A percentile compares a stretch with the other conserved stretches of the same genome.
Conservation (phyloP, 2,888 invertebrate species). For the Drosophila diplacantha region DNA sequence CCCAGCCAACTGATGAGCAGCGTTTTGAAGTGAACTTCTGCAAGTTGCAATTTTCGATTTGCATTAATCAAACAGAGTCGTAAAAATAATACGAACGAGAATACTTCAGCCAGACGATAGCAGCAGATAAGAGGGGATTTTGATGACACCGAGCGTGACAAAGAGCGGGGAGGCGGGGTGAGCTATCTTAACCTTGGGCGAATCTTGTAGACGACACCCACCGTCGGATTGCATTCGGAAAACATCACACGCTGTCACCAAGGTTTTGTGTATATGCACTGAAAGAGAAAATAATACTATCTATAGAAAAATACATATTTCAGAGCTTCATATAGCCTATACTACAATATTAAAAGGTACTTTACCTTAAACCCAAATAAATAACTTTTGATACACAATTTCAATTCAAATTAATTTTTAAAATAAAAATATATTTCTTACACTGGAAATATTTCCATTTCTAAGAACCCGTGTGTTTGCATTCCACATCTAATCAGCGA, state of each 20-base stretch:
- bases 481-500: conserved; percentile 5
- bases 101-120: conserved; percentile 31
- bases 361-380: background rate
- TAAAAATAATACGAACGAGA: conserved; percentile 39
- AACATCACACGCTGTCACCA: conserved; percentile 66
- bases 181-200: conserved; percentile 45
- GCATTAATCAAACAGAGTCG: conserved; percentile 49
- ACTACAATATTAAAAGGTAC: background rate
- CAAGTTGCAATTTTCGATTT: conserved; percentile 47
- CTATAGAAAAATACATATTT: too few relatives aligned
- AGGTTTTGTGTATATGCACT: conserved; percentile 18
- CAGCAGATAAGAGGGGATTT: conserved; percentile 22
- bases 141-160: conserved; percentile 30
- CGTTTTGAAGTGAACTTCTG: conserved; percentile 28
- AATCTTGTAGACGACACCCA: conserved; percentile 30
- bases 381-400: too few relatives aligned
- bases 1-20: conserved; percentile 56
- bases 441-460: background rate
- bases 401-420: too few relatives aligned
- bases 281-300: background rate
- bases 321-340: too few relatives aligned
- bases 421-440: background rate
- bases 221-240: conserved; percentile 40
- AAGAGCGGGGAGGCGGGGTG: conserved; percentile 13
- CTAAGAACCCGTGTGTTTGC: background rate